Base-by-base conservation (phyloP, 2,797 vertebrate genomes). In the Spheniscus humboldti region DNA sequence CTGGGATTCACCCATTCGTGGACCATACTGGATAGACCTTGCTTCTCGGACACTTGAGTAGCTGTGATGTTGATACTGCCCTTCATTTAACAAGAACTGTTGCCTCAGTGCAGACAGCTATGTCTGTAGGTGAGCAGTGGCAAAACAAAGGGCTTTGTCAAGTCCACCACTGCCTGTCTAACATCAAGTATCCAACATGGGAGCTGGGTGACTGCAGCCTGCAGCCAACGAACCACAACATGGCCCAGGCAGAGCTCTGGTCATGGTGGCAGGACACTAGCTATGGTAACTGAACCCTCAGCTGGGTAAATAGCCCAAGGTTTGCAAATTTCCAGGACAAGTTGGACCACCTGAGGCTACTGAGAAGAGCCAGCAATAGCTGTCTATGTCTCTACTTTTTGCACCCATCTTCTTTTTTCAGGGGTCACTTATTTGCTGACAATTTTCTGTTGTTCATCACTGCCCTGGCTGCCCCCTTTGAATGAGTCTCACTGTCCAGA, bases 211-310 rank as follows among this genome's bases (percentile, higher is more conserved):
- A 15, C 33, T 24, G 23, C 37, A 76, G 59, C 7, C 67, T 66
- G 24, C 31, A 22, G 20, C 11, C 55, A 81, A 5, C 0, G 0
- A 31, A 39, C 25, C 24, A 31, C 39, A 56, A 9, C 0, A 0
- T 37, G 71, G 7, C 15, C 25, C 45, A 22, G 37, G 39, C 28
- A 72, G 56, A 67, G 20, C n/a, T 67, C 71, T 92, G 68, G 7
- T 22, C 33, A 10, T 9, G 11, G 45, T 7, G 31, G 13, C 59
- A 86, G 48, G 66, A 77, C 45, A 60, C 10, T 60, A 62, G 2
- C 39, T 31, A 6, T 27, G 23, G 45, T 27, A 39, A 64, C 59
- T 67, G 68, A 86, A 13, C 23, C 24, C n/a, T 71, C 55, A 75
- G 14, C 19, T 50, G 37, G 9, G 6, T 15, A 27, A 55, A 67